Base-by-base conservation (phyloP, 2,888 invertebrate species). In the Galerucella pusilla region DNA sequence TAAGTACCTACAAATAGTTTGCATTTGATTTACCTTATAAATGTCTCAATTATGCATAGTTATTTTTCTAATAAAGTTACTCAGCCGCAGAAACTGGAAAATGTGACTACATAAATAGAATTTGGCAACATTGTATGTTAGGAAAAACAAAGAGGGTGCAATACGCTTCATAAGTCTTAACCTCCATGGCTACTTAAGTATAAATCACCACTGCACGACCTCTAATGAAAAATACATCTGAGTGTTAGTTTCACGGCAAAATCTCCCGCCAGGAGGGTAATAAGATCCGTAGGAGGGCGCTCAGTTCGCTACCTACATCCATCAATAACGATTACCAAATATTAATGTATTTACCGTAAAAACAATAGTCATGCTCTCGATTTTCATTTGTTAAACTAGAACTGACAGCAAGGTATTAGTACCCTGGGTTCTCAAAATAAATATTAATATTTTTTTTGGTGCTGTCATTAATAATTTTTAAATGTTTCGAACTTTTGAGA, bases 311-410 rank as follows among this genome's bases (percentile, higher is more conserved):
- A 86, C 86, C 85, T 85, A 86, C 84, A 85, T 86, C 84, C 86
- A 86, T 86, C 86, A 86, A 86, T 86, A 85, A 85, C 83, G 82
- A 85, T 85, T 85, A 85, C 84, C 83, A 84, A 84, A 85, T 84
- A 84, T 84, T 84, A 84, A 84, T 84, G 84, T 82, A 83, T 79
- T 78, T 79, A 75, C 77, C 75, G 81, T 78, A 79, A 80, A 80
- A 80, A 78, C 79, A 80, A 80, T 79, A 83, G 81, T 83, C 83
- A 83, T 81, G 83, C 81, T 82, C 80, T 82, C 80, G 79, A 78
- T 78, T 79, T 83, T 81, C 83, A 79, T 80, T 80, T 81, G 78
- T 80, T 77, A 79, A 80, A 80, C 74, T 77, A 73, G 77, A 75
- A 65, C 74, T 77, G 80, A 78, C 80, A 82, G 82, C 75, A 49